phyloP scores from a whole-genome alignment of 2,797 vertebrate species.

The Phoeniculus purpureus region DNA sequence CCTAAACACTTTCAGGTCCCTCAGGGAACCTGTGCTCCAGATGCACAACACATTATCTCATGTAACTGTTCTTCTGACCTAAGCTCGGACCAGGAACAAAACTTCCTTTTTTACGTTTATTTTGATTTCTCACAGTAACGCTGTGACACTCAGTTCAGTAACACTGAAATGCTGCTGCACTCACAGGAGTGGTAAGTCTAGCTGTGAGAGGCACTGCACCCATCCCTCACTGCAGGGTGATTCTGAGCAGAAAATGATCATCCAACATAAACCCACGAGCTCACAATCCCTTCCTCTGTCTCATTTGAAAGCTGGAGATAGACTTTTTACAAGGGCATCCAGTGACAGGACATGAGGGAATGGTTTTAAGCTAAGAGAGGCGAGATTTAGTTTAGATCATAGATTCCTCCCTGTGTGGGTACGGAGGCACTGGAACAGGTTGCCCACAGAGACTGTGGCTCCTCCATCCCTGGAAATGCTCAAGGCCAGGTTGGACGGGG shows the following conservation, averaged over 20 bases:
- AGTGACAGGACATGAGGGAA: no score
- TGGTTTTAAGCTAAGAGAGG: no score
- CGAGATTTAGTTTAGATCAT: no score
- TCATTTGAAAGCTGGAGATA: not conserved
- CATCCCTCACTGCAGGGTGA: not conserved
- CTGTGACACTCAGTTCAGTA: not conserved
- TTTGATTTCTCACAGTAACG: not conserved
- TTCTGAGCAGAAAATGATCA: not conserved
- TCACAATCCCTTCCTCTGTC: not conserved
- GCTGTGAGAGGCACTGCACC: not conserved
- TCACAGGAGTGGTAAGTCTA: not conserved
- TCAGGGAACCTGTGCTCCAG: no score
- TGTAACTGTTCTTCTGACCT: not conserved
- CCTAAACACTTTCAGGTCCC: no score
- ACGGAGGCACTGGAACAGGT: no score
- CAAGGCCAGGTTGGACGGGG: no score
- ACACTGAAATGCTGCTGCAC: not conserved
- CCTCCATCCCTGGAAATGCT: no score
- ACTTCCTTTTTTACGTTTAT: not conserved
- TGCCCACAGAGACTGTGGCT: no score
- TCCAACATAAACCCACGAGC: not conserved
- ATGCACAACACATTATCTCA: not conserved
- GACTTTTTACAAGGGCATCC: no score
- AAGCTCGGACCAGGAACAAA: not conserved
- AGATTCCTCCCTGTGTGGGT: no score